Conservation (phyloP, 2,888 invertebrate species). For the Parochlus steinenii region DNA sequence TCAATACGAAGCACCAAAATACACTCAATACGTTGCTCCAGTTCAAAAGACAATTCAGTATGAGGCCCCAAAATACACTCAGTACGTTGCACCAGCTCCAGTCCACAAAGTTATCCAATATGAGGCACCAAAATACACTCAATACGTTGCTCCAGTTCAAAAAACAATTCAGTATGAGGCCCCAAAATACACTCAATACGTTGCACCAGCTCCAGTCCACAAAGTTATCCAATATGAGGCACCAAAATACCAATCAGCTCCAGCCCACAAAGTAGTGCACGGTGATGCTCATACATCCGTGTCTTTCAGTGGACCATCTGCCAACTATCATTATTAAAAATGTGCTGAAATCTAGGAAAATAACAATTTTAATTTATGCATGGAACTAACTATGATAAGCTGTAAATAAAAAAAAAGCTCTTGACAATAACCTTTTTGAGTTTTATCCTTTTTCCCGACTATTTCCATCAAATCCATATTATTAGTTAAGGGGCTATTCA, state of each 20-base stretch:
- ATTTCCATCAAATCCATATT: too few species aligned
- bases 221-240: conserved; percentile 2
- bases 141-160: neutral
- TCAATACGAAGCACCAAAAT: conserved; percentile 1
- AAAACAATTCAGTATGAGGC: neutral
- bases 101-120: neutral
- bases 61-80: neutral
- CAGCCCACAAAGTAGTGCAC: neutral
- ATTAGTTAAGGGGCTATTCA: too few species aligned
- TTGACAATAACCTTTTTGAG: too few species aligned
- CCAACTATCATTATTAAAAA: conserved; percentile 10
- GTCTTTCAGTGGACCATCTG: conserved; percentile 4
- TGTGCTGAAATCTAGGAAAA: too few species aligned
- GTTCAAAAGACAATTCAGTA: conserved; percentile 1
- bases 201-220: conserved; percentile 1
- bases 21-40: neutral
- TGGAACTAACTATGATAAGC: too few species aligned
- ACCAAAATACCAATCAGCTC: neutral
- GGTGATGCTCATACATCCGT: neutral
- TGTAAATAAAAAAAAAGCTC: too few species aligned
- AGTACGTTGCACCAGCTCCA: conserved; percentile 2
- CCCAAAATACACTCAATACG: neutral
- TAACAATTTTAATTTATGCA: too few species aligned
- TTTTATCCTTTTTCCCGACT: too few species aligned
- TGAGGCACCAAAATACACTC: neutral